Evolutionary conservation across 2,113 vertebrate genomes (phyloP).

Genomic region (Caloenas nicobarica): DNA sequence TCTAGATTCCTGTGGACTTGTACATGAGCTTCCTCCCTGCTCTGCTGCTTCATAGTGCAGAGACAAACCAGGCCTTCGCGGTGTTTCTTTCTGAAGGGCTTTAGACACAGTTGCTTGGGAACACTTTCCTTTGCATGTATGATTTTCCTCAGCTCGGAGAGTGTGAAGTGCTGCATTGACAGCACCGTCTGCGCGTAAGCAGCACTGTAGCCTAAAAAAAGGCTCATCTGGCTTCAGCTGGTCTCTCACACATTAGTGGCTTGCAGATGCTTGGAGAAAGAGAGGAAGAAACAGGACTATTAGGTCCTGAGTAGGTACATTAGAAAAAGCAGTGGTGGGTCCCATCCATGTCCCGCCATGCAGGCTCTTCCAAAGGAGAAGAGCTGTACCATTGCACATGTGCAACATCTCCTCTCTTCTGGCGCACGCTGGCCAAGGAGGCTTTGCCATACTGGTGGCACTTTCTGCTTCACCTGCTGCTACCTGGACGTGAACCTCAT

Average conservation of each 20-base stretch:
- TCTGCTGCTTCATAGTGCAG: neutral
- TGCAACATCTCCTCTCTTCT: neutral
- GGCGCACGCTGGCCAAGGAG: neutral
- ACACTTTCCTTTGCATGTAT: neutral
- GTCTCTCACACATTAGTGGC: neutral
- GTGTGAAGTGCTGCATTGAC: neutral
- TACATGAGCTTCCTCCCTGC: neutral
- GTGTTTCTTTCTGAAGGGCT: neutral
- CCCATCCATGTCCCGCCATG: neutral
- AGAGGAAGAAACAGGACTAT: neutral
- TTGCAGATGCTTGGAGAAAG: neutral
- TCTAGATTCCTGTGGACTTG: neutral
- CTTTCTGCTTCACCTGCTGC: neutral
- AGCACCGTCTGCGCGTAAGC: rapidly evolving
- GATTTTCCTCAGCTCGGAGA: neutral
- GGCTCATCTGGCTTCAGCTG: neutral
- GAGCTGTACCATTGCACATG: rapidly evolving
- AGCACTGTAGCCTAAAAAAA: neutral
- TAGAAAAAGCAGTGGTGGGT: neutral
- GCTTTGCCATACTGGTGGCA: neutral
- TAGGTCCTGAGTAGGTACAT: neutral
- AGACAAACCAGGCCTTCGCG: neutral
- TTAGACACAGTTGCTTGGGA: neutral
- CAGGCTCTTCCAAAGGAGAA: neutral
- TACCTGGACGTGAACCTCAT: neutral